Evolutionary conservation across 2,797 vertebrate species (phyloP).

Genomic region (Meda fulgida): DNA sequence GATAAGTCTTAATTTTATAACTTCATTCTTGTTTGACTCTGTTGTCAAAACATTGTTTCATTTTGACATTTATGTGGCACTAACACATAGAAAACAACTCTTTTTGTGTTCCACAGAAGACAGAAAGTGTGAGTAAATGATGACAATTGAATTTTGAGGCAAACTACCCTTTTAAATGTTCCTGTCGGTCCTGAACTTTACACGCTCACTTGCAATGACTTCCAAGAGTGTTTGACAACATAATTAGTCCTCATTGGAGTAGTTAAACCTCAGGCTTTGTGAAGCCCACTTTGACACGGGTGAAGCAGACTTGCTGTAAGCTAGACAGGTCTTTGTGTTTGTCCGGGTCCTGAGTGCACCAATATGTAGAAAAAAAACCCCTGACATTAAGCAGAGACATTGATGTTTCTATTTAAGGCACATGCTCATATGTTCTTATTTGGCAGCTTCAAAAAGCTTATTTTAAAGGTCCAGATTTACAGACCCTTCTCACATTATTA

Average conservation of each 20-base stretch:
- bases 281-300: conserved; percentile 9
- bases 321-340: conserved; percentile 26
- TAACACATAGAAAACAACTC: neutral
- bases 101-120: neutral
- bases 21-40: neutral
- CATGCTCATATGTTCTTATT: conserved; percentile 1
- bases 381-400: conserved; percentile 12
- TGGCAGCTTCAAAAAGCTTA: neutral
- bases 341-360: conserved; percentile 4
- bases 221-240: conserved; percentile 6
- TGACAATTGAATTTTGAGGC: neutral
- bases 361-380: neutral
- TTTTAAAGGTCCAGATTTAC: neutral
- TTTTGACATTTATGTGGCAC: neutral
- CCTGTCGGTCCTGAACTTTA: neutral
- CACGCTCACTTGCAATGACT: neutral
- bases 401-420: conserved; percentile 18
- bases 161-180: neutral
- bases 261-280: conserved; percentile 31
- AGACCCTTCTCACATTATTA: neutral
- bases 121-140: neutral
- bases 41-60: neutral
- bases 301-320: conserved; percentile 14
- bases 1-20: neutral
- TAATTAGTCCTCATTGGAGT: conserved; percentile 23